phyloP scores from a whole-genome alignment of 1,140 invertebrate genomes.

The Macrobrachium rosenbergii region DNA sequence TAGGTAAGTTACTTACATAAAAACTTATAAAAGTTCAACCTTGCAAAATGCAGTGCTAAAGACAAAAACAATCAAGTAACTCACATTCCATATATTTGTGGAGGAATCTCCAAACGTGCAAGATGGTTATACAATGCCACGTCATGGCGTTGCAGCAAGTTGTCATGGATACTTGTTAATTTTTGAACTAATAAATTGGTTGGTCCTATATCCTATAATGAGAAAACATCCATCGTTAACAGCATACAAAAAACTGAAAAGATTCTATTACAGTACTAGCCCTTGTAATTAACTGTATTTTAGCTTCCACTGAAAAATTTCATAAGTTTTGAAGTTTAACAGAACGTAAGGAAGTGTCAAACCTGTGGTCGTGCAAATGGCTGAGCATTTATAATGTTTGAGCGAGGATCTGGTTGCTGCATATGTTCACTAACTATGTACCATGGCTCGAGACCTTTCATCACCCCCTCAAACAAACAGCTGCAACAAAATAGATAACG shows the following conservation, averaged over 20 bases:
- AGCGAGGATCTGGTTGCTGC: slow-evolving; percentile 72
- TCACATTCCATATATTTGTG: slow-evolving; percentile 87
- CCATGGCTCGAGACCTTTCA: slow-evolving; percentile 80
- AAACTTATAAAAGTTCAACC: background rate
- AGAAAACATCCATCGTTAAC: slow-evolving; percentile 16
- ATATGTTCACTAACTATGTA: slow-evolving; percentile 77
- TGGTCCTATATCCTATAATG: slow-evolving; percentile 70
- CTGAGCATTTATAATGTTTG: slow-evolving; percentile 53
- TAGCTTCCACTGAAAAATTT: too few species aligned
- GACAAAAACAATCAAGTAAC: slow-evolving; percentile 68
- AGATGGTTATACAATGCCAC: slow-evolving; percentile 79
- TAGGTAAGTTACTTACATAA: too few species aligned
- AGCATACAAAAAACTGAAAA: background rate
- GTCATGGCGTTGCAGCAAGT: slow-evolving; percentile 78
- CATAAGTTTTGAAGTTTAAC: background rate
- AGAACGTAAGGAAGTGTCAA: background rate
- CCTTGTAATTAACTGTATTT: background rate
- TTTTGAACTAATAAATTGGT: slow-evolving; percentile 78
- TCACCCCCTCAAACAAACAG: slow-evolving; percentile 80
- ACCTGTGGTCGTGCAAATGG: slow-evolving; percentile 57
- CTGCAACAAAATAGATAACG: slow-evolving; percentile 71
- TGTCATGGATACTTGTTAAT: slow-evolving; percentile 79
- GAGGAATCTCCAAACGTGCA: slow-evolving; percentile 79
- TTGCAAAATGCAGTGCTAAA: too few species aligned
- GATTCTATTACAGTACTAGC: background rate